Conservation (phyloP, 2,113 vertebrate genomes). For the Dinomys branickii region DNA sequence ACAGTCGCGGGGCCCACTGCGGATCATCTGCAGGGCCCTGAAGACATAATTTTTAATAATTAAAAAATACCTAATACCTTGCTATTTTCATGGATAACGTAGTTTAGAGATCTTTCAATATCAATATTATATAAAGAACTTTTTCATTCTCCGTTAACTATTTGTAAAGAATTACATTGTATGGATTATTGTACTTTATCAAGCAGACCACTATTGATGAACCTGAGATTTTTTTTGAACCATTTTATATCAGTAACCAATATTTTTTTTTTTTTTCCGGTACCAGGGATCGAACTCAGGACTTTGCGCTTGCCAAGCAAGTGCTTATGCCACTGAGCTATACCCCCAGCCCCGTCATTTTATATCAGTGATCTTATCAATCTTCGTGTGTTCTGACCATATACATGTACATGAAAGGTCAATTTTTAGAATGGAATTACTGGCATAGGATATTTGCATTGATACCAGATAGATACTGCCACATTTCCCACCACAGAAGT, state of each 20-base stretch:
- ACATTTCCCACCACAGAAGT: not conserved
- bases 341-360: too few relatives aligned
- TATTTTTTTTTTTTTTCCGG: too few relatives aligned
- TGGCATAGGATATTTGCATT: not conserved
- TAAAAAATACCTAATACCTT: too few relatives aligned
- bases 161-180: not conserved
- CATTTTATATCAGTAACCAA: not conserved
- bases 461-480: not conserved
- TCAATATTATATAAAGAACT: not conserved
- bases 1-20: too few relatives aligned
- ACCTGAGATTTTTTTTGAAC: not conserved
- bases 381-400: slow-evolving; percentile 7
- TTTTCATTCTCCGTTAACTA: not conserved
- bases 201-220: not conserved
- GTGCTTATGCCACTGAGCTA: too few relatives aligned
- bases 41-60: too few relatives aligned
- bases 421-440: not conserved
- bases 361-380: not conserved
- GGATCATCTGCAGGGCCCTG: too few relatives aligned
- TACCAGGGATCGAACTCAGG: too few relatives aligned
- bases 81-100: not conserved
- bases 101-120: not conserved
- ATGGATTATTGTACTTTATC: not conserved
- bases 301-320: too few relatives aligned
- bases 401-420: not conserved